These are phyloP conservation scores for Augochlorella aurata DNA, from an alignment of 2,888 invertebrate species.

Conservation along the genomic window DNA sequence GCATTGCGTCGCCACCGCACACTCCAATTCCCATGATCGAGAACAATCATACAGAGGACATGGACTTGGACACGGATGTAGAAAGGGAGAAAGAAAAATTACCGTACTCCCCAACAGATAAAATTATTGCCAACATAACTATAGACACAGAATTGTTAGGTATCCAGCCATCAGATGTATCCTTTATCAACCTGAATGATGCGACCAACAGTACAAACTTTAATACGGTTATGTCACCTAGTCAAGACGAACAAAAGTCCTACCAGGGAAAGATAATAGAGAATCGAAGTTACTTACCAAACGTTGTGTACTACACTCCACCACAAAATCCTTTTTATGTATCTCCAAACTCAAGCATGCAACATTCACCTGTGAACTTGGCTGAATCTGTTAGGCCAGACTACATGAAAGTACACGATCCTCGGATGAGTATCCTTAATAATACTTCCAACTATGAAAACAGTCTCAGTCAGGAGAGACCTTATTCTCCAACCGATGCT, in stretches of 20 bases:
- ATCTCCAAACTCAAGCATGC: slow-evolving; percentile 38
- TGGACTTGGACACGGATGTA: slow-evolving; percentile 79
- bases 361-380: slow-evolving; percentile 61
- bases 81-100: slow-evolving; percentile 75
- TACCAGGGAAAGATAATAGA: slow-evolving; percentile 42
- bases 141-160: slow-evolving; percentile 70
- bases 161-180: slow-evolving; percentile 72
- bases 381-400: slow-evolving; percentile 12
- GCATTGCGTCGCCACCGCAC: slow-evolving; percentile 55
- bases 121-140: slow-evolving; percentile 65
- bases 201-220: slow-evolving; percentile 37
- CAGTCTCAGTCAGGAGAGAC: slow-evolving; percentile 59
- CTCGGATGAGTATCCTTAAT: slow-evolving; percentile 12
- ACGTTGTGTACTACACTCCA: slow-evolving; percentile 13
- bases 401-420: slow-evolving; percentile 24
- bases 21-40: slow-evolving; percentile 55
- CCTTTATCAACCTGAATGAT: slow-evolving; percentile 61
- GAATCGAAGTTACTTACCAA: slow-evolving; percentile 53
- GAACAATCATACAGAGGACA: slow-evolving; percentile 72
- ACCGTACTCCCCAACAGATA: slow-evolving; percentile 79
- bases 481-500: slow-evolving; percentile 75
- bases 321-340: slow-evolving; percentile 22
- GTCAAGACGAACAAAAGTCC: slow-evolving; percentile 23
- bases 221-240: slow-evolving; percentile 12
- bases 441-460: slow-evolving; percentile 18